Percentiles rank a stretch among this genome's conserved stretches.
Evolutionary conservation across 1,140 invertebrate species (phyloP).

Genomic region (Macrobrachium rosenbergii): DNA sequence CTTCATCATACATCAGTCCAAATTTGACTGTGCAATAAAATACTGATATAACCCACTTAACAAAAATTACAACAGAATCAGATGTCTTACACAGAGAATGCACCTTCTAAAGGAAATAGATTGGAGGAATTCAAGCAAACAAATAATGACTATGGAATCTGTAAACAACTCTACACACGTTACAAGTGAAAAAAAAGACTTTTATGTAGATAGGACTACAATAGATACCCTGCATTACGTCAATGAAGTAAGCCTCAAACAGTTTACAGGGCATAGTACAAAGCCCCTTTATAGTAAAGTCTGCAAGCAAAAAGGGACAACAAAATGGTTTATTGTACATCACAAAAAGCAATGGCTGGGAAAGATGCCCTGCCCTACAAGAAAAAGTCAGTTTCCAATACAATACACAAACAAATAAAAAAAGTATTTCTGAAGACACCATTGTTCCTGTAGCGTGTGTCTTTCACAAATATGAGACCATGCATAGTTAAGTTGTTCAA

Average conservation of each 20-base stretch:
- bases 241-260: constrained; percentile 67
- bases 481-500: constrained; percentile 3
- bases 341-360: constrained; percentile 49
- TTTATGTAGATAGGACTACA: constrained; percentile 52
- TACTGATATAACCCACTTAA: too few species aligned
- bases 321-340: constrained; percentile 51
- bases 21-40: too few species aligned
- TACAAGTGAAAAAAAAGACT: constrained; percentile 36
- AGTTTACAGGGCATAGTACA: constrained; percentile 67
- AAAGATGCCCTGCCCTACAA: constrained; percentile 44
- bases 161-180: constrained; percentile 24
- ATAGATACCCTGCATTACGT: constrained; percentile 67
- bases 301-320: constrained; percentile 65
- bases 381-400: constrained; percentile 38
- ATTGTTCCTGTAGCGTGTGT: constrained; percentile 20
- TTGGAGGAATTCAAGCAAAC: constrained; percentile 5
- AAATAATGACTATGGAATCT: not conserved
- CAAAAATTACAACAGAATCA: too few species aligned
- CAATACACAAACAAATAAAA: too few species aligned
- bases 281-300: constrained; percentile 67
- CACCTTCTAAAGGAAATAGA: constrained; percentile 28
- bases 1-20: too few species aligned
- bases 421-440: constrained; percentile 11
- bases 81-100: constrained; percentile 20
- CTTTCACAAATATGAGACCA: constrained; percentile 16